Percentiles rank a stretch among this genome's conserved stretches.
Conservation (phyloP, 2,797 vertebrate species). For the Lates japonicus region DNA sequence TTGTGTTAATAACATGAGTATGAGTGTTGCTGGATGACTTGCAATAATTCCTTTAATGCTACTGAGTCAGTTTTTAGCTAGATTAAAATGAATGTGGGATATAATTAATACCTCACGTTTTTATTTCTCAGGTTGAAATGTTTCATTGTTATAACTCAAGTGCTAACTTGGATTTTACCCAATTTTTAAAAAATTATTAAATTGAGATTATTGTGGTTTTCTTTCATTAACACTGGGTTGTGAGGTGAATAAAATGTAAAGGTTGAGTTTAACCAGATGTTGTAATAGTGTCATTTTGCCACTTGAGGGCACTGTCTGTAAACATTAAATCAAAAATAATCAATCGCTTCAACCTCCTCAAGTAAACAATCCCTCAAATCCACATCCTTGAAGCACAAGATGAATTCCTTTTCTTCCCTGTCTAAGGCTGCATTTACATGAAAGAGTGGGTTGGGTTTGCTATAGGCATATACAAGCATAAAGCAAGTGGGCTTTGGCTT, state of each 20-base stretch:
- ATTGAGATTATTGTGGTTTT: background rate
- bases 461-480: background rate
- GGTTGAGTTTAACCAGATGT: background rate
- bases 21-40: background rate
- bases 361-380: constrained; percentile 12
- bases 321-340: constrained; percentile 22
- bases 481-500: background rate
- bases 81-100: background rate
- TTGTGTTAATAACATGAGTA: background rate
- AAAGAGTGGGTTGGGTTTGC: background rate
- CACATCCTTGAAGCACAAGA: constrained; percentile 7
- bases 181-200: background rate
- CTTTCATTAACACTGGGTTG: background rate
- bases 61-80: background rate
- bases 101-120: constrained; percentile 13
- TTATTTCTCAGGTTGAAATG: constrained; percentile 48
- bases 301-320: constrained; percentile 55
- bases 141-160: background rate
- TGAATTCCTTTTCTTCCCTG: background rate
- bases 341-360: background rate
- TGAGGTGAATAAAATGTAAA: background rate
- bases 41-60: background rate
- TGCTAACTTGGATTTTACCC: background rate
- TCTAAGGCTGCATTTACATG: background rate
- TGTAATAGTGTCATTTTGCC: constrained; percentile 48